phyloP scores from a whole-genome alignment of 2,797 vertebrate genomes.

The Nannoperca obscura region DNA sequence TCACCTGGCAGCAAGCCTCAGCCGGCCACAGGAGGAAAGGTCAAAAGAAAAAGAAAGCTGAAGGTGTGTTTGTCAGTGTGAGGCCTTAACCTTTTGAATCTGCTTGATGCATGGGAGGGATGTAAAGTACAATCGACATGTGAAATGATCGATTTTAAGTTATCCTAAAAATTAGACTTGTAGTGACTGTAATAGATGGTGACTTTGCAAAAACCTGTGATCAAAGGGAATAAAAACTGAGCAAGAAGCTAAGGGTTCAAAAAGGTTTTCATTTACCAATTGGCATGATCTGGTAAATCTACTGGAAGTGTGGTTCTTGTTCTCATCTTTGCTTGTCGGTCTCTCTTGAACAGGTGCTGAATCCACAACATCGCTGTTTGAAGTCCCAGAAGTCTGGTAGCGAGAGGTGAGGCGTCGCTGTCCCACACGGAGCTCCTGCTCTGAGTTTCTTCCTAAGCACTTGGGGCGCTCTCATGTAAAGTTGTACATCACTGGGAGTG shows the following conservation, averaged over 20 bases:
- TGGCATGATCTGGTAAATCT: background rate
- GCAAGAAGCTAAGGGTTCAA: background rate
- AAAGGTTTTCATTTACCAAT: background rate
- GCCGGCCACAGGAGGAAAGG: constrained; percentile 78
- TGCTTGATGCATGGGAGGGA: no score
- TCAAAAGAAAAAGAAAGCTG: constrained; percentile 88
- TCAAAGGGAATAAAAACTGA: background rate
- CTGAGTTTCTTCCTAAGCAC: constrained; percentile 51
- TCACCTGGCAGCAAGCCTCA: constrained; percentile 79
- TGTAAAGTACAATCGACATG: background rate
- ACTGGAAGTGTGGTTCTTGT: background rate
- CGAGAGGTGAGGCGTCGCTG: constrained; percentile 19
- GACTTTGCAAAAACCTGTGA: background rate
- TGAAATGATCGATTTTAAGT: background rate
- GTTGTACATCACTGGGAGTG: constrained; percentile 29
- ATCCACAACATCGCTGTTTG: constrained; percentile 76
- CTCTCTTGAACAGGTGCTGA: constrained; percentile 42
- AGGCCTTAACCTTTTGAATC: no score
- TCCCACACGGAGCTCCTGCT: constrained; percentile 25
- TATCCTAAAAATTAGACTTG: background rate
- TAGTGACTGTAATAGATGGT: background rate
- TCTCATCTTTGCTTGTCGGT: background rate
- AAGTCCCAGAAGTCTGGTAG: constrained; percentile 87
- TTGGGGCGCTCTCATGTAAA: constrained; percentile 40
- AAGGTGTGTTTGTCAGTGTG: constrained; percentile 65